Conservation (phyloP, 1,140 invertebrate genomes). For the Lepidotrigona ventralis region DNA sequence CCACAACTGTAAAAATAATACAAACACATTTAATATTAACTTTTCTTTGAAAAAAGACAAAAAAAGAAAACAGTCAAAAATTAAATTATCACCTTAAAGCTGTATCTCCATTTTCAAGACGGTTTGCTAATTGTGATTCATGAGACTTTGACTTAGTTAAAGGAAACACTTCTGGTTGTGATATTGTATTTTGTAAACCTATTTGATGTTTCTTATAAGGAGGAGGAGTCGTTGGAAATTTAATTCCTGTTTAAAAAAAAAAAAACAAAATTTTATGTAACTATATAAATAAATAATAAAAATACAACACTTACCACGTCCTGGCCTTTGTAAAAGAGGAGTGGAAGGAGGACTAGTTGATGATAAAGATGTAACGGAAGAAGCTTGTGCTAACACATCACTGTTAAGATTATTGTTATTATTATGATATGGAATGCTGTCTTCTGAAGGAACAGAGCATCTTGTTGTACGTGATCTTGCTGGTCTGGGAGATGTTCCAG, state of each 20-base stretch:
- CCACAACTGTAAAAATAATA: constrained; percentile 61
- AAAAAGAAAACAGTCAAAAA: constrained; percentile 16
- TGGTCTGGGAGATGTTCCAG: constrained; percentile 83
- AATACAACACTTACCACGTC: constrained; percentile 69
- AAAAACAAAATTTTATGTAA: constrained; percentile 21
- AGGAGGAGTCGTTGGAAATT: constrained; percentile 90
- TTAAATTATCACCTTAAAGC: constrained; percentile 66
- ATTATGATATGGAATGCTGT: constrained; percentile 81
- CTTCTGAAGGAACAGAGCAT: constrained; percentile 83
- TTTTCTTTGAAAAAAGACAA: background rate
- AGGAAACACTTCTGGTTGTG: constrained; percentile 82
- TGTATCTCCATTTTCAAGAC: constrained; percentile 79
- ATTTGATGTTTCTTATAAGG: constrained; percentile 87
- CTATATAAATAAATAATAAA: constrained; percentile 14
- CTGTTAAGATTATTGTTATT: constrained; percentile 75
- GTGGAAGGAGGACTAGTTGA: constrained; percentile 83
- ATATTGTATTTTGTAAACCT: constrained; percentile 75
- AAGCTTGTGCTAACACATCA: constrained; percentile 71
- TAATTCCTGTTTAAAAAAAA: constrained; percentile 73
- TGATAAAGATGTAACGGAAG: constrained; percentile 75
- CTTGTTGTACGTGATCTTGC: constrained; percentile 79
- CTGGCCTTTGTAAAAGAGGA: constrained; percentile 79
- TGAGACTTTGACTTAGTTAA: constrained; percentile 95
- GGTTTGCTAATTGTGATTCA: constrained; percentile 91
- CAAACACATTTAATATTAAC: constrained; percentile 36